These are phyloP conservation scores for Regulus satrapa DNA, from an alignment of 2,113 vertebrate species.

Conservation along the genomic window DNA sequence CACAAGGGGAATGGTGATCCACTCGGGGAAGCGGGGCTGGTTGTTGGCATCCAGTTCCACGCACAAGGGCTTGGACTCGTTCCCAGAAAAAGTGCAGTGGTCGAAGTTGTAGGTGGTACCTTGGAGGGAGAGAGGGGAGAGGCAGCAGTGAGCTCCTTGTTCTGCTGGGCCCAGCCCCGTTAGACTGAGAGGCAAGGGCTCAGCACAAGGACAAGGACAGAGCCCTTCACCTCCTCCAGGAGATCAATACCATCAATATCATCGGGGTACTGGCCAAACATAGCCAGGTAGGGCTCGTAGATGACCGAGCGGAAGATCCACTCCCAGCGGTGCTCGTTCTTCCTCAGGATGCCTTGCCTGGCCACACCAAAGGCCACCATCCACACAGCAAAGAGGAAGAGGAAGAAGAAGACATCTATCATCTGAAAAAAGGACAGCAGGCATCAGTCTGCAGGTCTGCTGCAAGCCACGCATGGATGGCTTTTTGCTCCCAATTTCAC, in stretches of 20 bases:
- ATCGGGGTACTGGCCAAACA: slow-evolving; percentile 81
- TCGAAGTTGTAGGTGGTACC: slow-evolving; percentile 77
- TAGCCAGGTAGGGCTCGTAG: slow-evolving; percentile 79
- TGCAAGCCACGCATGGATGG: accelerated
- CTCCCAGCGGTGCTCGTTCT: slow-evolving; percentile 78
- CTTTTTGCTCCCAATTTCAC: neutral
- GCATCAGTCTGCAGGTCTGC: neutral
- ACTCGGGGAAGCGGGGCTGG: slow-evolving; percentile 76
- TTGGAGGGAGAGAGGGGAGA: neutral
- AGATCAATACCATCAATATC: slow-evolving; percentile 73
- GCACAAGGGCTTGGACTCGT: slow-evolving; percentile 78
- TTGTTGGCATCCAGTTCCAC: slow-evolving; percentile 78
- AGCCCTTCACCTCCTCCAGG: neutral
- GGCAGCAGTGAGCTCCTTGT: neutral
- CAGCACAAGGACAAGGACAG: neutral
- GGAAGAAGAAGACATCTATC: slow-evolving; percentile 81
- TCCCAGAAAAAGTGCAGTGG: slow-evolving; percentile 77
- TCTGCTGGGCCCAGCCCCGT: neutral
- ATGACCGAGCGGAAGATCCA: slow-evolving; percentile 82
- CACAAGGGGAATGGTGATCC: slow-evolving; percentile 80
- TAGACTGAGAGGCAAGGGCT: neutral
- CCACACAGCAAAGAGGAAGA: slow-evolving; percentile 82
- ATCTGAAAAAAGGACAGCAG: slow-evolving; percentile 48
- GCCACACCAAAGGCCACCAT: slow-evolving; percentile 81
- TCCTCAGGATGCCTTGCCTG: slow-evolving; percentile 77